Evolutionary conservation across 2,888 invertebrate genomes (phyloP).

Genomic region (Drosophila anomalipes): DNA sequence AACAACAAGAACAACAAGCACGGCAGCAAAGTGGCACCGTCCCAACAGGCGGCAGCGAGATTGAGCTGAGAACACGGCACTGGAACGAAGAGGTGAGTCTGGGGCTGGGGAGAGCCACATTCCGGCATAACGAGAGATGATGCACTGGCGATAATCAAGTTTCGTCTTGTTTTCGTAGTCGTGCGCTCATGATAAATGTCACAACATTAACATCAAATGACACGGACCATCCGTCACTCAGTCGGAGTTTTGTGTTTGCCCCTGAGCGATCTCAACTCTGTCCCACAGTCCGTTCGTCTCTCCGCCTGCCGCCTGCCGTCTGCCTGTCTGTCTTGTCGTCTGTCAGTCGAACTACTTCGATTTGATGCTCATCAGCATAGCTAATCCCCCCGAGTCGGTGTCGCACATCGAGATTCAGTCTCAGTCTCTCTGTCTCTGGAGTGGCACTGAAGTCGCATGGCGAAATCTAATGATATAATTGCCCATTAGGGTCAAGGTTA

Average conservation of each 20-base stretch:
- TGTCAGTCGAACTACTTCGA: conserved; percentile 68
- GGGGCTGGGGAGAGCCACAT: conserved; percentile 52
- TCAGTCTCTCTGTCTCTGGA: conserved; percentile 42
- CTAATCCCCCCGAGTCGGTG: conserved; percentile 62
- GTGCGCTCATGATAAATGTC: conserved; percentile 85
- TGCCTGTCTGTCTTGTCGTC: conserved; percentile 15
- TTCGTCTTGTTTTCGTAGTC: conserved; percentile 79
- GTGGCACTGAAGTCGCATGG: conserved; percentile 44
- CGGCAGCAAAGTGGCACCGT: conserved; percentile 20
- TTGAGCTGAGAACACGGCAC: conserved; percentile 10
- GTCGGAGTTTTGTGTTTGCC: conserved; percentile 76
- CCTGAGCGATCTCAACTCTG: conserved; percentile 64
- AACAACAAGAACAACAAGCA: conserved; percentile 23
- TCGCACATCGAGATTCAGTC: conserved; percentile 48
- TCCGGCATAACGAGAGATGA: conserved; percentile 72
- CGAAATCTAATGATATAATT: conserved; percentile 64
- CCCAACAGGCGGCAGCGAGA: conserved; percentile 33
- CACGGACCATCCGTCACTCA: conserved; percentile 85
- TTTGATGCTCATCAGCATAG: conserved; percentile 72
- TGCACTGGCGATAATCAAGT: conserved; percentile 81
- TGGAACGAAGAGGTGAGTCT: conserved; percentile 3
- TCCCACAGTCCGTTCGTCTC: conserved; percentile 7
- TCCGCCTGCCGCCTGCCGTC: conserved; percentile 10
- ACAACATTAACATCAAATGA: conserved; percentile 85
- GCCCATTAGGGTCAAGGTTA: conserved; percentile 75